Conservation (phyloP, 2,888 invertebrate species). For the Habrosyne pyritoides region DNA sequence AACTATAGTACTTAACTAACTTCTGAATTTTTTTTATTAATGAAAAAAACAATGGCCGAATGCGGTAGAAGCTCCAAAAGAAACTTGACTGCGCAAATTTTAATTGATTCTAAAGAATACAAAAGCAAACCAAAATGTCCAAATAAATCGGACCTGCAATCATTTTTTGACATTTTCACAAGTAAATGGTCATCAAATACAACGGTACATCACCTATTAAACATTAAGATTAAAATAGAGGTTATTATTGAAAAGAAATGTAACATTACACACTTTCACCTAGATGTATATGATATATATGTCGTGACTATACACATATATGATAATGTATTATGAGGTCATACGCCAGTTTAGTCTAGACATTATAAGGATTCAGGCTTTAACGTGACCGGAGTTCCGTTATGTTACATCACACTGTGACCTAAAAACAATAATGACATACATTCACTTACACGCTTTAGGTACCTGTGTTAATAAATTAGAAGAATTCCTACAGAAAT, state of each 20-base stretch:
- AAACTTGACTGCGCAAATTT: too few species aligned
- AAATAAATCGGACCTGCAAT: too few species aligned
- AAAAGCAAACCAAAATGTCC: too few species aligned
- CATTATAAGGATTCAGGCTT: slow-evolving; percentile 10
- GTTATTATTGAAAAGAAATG: slow-evolving; percentile 5
- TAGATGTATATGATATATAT: too few species aligned
- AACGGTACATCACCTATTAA: neutral
- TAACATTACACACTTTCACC: slow-evolving; percentile 7
- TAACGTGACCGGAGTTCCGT: neutral
- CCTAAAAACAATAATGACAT: slow-evolving; percentile 6
- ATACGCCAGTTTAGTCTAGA: slow-evolving; percentile 8
- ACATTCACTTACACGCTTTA: neutral
- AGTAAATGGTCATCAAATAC: too few species aligned
- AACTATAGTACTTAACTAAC: too few species aligned
- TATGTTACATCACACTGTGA: neutral
- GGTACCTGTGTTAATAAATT: neutral
- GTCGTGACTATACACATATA: too few species aligned
- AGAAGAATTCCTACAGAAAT: neutral
- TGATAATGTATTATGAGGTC: slow-evolving; percentile 9
- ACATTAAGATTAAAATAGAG: neutral
- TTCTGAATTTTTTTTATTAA: too few species aligned
- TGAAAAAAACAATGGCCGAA: too few species aligned
- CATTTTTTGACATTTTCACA: too few species aligned
- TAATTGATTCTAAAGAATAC: too few species aligned
- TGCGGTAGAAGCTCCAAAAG: too few species aligned